Evolutionary conservation across 2,797 vertebrate species (phyloP), one percentile per base, ranked within the genome.

Genomic region (Pempheris klunzingeri): DNA sequence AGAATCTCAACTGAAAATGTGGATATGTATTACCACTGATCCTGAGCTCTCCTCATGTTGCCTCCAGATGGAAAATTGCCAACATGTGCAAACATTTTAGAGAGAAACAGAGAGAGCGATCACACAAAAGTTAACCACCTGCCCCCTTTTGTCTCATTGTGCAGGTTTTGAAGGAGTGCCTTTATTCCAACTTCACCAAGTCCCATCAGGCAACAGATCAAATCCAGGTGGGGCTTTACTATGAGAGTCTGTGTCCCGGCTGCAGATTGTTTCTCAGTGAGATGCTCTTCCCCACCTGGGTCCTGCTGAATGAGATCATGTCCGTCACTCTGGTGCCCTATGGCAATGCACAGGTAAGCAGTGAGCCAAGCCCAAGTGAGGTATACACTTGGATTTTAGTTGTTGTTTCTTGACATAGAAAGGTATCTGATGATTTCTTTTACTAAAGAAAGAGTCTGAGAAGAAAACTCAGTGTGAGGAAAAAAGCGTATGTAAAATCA

Each of bases 241-340:
- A 97, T 0, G 98, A 99, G 92, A 94, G 96, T 7, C 91, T 99
- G 66, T 99, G 98, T 80, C 91, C 92, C 0, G 97, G 88, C 0
- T 98, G 97, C 90, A 94, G 95, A 0, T 0, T 0, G 0, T 98
- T 97, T 78, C 82, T 99, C 6, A 55, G 71, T 0, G 0, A 0
- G 0, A 49, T 94, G 63, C 95, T 99, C 66, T 94, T 95, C 49
- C 95, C 97, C 1, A 94, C 98, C 0, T 96, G 93, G 93, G 0
- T 96, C 28, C 71, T 99, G 95, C 92, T 98, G 2, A 0, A 0
- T 0, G 90, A 95, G 4, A 96, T 96, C 82, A 93, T 99, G 80
- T 72, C 50, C 7, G 47, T 99, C 72, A 95, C 93, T 0, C 89
- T 99, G 82, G 96, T 99, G 59, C 97, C 98, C 6, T 99, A 93